A percentile compares a stretch with the other conserved stretches of the same genome.
Evolutionary conservation across 2,113 vertebrate genomes (phyloP).

Genomic region (Aptenodytes forsteri): DNA sequence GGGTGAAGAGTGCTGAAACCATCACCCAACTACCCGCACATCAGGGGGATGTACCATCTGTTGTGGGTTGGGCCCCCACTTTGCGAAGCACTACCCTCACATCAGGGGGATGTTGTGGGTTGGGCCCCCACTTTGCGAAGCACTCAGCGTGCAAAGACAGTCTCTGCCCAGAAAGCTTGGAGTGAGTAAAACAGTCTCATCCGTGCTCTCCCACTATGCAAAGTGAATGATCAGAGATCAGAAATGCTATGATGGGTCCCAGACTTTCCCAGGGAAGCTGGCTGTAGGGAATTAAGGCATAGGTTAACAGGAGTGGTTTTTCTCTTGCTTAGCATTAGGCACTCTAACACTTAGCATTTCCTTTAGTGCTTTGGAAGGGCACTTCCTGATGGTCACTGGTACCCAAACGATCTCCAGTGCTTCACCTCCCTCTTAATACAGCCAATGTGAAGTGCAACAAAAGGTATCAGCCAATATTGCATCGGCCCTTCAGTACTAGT

Average conservation of each 20-base stretch:
- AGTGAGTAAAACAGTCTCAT: neutral
- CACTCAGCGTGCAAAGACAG: accelerated
- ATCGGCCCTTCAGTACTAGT: neutral
- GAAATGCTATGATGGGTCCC: neutral
- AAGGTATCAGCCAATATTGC: accelerated
- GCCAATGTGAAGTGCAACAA: neutral
- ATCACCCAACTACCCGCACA: neutral
- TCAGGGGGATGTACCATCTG: too few relatives aligned
- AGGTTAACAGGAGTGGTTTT: accelerated
- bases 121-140: neutral
- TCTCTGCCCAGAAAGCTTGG: neutral
- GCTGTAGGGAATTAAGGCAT: too few relatives aligned
- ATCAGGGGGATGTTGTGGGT: accelerated
- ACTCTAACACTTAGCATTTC: neutral
- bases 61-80: neutral
- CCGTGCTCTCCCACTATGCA: accelerated
- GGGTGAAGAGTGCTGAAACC: neutral
- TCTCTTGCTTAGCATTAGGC: neutral
- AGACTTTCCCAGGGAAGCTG: neutral
- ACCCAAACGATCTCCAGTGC: neutral
- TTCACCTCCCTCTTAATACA: neutral
- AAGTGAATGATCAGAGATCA: neutral
- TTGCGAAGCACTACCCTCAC: neutral
- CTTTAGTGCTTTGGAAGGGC: neutral
- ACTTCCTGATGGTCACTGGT: neutral